These are phyloP conservation scores for Etheostoma spectabile DNA, from an alignment of 2,113 vertebrate species.

Conservation along the genomic window DNA sequence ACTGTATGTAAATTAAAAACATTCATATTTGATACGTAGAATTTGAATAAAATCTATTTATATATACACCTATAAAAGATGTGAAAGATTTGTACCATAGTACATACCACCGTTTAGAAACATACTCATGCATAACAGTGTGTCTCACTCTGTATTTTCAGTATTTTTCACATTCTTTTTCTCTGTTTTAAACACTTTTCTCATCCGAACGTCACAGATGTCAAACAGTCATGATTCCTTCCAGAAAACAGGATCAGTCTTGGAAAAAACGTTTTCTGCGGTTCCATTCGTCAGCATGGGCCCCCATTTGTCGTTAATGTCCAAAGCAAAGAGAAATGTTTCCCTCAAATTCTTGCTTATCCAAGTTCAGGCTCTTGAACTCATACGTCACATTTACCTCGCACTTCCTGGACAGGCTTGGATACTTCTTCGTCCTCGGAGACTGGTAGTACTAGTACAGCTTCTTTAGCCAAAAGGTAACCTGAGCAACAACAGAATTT, in stretches of 20 bases:
- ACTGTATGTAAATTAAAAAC: background rate
- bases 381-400: constrained; percentile 71
- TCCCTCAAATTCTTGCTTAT: background rate
- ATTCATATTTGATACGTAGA: background rate
- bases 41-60: background rate
- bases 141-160: background rate
- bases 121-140: background rate
- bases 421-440: constrained; percentile 60
- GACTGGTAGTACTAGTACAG: background rate
- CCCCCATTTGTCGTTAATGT: constrained; percentile 13
- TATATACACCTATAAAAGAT: constrained; percentile 23
- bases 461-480: constrained; percentile 24
- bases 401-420: constrained; percentile 80
- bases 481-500: constrained; percentile 48
- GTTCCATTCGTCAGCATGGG: background rate
- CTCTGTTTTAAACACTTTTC: constrained; percentile 15
- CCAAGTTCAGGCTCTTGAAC: constrained; percentile 20
- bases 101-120: constrained; percentile 40
- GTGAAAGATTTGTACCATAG: constrained; percentile 58
- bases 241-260: constrained; percentile 1
- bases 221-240: constrained; percentile 10
- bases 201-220: background rate
- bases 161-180: background rate
- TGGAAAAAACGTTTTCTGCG: background rate
- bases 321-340: constrained; percentile 3